Percentiles rank a stretch among this genome's conserved stretches.
These are phyloP conservation scores for Falcaria lacertinaria DNA, from an alignment of 2,888 invertebrate species.

Conservation along the genomic window DNA sequence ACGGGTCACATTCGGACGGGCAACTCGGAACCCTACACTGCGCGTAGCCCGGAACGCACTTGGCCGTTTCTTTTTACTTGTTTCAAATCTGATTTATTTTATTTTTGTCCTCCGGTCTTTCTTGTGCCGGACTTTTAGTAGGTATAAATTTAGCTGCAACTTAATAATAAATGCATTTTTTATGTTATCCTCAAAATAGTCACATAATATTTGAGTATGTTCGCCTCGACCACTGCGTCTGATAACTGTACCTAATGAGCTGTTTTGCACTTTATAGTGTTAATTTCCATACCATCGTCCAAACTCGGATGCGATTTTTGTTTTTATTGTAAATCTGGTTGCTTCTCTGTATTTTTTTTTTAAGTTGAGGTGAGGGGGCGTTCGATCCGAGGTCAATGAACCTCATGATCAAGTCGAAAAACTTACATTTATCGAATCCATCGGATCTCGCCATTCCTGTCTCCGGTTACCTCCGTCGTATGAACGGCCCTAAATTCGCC, in stretches of 20 bases:
- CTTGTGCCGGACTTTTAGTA: too few species aligned
- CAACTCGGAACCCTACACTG: too few species aligned
- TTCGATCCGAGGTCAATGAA: slow-evolving; percentile 39
- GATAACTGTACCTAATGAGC: neutral
- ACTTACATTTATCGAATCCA: slow-evolving; percentile 48
- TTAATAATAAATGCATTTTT: too few species aligned
- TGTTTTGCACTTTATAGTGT: neutral
- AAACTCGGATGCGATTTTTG: slow-evolving; percentile 16
- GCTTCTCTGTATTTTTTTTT: slow-evolving; percentile 17
- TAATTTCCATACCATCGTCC: slow-evolving; percentile 15
- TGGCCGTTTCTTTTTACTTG: too few species aligned
- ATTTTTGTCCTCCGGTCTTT: too few species aligned
- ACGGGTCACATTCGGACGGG: too few species aligned
- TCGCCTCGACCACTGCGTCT: neutral
- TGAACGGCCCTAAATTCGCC: slow-evolving; percentile 32
- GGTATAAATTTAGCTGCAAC: too few species aligned
- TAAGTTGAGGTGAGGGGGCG: slow-evolving; percentile 13
- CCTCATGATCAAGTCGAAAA: slow-evolving; percentile 40
- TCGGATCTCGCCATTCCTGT: slow-evolving; percentile 52
- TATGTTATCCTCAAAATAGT: too few species aligned
- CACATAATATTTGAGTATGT: neutral
- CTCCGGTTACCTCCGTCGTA: slow-evolving; percentile 54
- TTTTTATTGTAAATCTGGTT: slow-evolving; percentile 18
- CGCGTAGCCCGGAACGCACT: too few species aligned
- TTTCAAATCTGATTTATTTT: too few species aligned